Evolutionary conservation across 2,113 vertebrate genomes (phyloP), one percentile per base, ranked within the genome.

Genomic region (Verasper variegatus): DNA sequence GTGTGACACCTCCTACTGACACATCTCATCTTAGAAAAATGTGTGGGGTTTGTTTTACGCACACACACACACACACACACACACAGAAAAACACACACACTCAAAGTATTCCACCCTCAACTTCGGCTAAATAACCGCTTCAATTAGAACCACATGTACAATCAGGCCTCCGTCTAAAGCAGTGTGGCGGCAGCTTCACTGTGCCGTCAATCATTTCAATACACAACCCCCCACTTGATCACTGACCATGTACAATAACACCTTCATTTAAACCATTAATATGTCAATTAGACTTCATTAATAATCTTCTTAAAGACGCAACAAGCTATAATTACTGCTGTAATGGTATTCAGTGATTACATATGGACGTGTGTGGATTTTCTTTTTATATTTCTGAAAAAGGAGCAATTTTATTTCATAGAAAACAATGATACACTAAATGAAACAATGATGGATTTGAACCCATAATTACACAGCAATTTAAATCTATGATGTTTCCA

Each of bases 131-230:
- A 94, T 92, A 95, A 90, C 93, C 90, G 84, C 87, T 90, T 92
- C 90, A 95, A 94, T 95, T 94, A 94, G 94, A 95, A 93, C 90
- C 94, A 95, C 83, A 95, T 95, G 94, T 92, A 91, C 88, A 94
- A 93, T 94, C 92, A 92, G 85, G 82, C 82, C 87, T 88, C 86
- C 68, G 86, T 80, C 77, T 88, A 70, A 85, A 87, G 84, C 88
- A 80, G 66, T 74, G 85, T 82, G 85, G 74, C 77, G 72, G 88
- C 88, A 78, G 86, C 64, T 85, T 69, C 71, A 61, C 82, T 60
- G 69, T 52, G 70, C 80, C 73, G 76, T 84, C 85, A 86, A 86
- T 86, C 81, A 91, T 72, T 72, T 78, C 51, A 59, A 23, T 61
- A 59, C 49, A 71, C 76, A 80, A 72, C n/a, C 83, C 78, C 14